Evolutionary conservation across 2,888 invertebrate species (phyloP), one percentile per base, ranked within the genome.

Genomic region (Drosophila subquinaria): DNA sequence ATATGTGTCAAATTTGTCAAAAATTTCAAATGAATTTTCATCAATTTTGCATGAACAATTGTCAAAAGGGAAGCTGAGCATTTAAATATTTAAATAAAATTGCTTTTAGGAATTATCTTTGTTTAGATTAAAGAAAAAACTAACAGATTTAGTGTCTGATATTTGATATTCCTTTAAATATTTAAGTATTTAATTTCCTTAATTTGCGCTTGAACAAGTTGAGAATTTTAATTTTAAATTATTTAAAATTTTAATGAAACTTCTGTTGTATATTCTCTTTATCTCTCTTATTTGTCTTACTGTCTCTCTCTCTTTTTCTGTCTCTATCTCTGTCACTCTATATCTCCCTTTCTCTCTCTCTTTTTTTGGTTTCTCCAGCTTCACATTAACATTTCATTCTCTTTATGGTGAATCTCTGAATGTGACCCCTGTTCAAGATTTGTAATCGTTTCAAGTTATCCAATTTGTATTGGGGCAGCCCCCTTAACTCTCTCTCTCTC

Each of bases 391-490:
- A 55, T 66, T 74, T 27, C 23, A 43, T 53, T 57, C 20, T 10
- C 52, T 45, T 48, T 17, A 11, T 52, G 38, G 30, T 27, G 27
- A 27, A 45, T 66, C 72, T n/a, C 20, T n/a, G 53, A 50, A 38
- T 52, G 17, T 35, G 13, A 33, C 45, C 55, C 15, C 17, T 51
- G 64, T 27, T 64, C 45, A 56, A 45, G 43, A 51, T 43, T 74
- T 59, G 65, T 72, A 67, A 66, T 65, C 62, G 65, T 48, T 73
- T 65, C 69, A 51, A 61, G 80, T 76, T 63, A 82, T 68, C 82
- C 86, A 88, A 88, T 82, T 88, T 88, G 90, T 89, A 79, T 64
- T 63, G 56, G 56, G 20, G 53, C 76, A 79, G 60, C 69, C 50
- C 13, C 50, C 50, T 57, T 40, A 13, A 15, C 30, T 27, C 36